Evolutionary conservation across 2,888 invertebrate species (phyloP).

Genomic region (Drosophila macrospina): DNA sequence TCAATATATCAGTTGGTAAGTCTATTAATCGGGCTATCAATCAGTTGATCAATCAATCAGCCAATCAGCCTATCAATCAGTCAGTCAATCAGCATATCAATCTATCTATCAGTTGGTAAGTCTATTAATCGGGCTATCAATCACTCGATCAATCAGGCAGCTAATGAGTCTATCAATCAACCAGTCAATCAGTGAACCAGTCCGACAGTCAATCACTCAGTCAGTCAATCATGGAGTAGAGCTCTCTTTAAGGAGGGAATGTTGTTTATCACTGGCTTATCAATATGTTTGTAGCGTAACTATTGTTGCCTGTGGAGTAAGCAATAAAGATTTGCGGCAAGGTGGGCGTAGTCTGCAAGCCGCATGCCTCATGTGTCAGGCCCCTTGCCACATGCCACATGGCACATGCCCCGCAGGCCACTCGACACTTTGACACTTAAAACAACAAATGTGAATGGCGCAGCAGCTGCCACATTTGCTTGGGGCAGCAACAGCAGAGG

Average conservation of each 20-base stretch:
- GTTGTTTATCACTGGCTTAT: slow-evolving; percentile 4
- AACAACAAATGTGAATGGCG: slow-evolving; percentile 42
- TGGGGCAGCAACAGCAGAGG: neutral
- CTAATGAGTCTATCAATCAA: neutral
- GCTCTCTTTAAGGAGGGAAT: too few species aligned
- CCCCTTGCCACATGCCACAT: neutral
- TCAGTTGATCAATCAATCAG: neutral
- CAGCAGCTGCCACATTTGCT: slow-evolving; percentile 28
- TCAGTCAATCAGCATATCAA: neutral
- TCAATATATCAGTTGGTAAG: too few species aligned
- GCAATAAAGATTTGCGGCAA: slow-evolving; percentile 9
- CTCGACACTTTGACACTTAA: slow-evolving; percentile 35
- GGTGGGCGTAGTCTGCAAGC: slow-evolving; percentile 11
- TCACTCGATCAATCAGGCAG: neutral
- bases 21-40: neutral
- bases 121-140: neutral
- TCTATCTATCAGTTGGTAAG: too few species aligned
- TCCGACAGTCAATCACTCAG: too few species aligned
- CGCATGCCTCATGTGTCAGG: neutral
- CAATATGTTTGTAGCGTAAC: neutral
- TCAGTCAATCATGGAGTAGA: too few species aligned
- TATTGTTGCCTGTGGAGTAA: slow-evolving; percentile 10
- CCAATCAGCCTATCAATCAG: neutral
- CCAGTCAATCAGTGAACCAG: neutral
- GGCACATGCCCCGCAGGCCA: slow-evolving; percentile 1